Evolutionary conservation across 2,797 vertebrate genomes (phyloP).

Genomic region (Alca torda): DNA sequence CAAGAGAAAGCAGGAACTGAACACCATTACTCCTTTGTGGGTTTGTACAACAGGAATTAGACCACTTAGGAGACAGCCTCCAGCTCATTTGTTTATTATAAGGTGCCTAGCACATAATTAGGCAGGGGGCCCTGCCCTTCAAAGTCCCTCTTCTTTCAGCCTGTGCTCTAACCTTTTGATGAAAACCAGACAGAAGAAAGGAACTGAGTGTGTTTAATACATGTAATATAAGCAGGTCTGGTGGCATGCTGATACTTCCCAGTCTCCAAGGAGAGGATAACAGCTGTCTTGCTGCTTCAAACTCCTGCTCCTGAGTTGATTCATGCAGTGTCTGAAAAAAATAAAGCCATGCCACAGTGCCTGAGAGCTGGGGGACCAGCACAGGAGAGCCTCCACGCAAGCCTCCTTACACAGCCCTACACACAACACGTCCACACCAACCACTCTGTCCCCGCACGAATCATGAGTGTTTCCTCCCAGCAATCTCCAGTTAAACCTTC

Average conservation of each 20-base stretch:
- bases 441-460: background rate
- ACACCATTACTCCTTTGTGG: background rate
- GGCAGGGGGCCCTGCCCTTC: background rate
- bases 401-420: background rate
- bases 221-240: constrained; percentile 26
- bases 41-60: background rate
- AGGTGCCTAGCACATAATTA: background rate
- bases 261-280: background rate
- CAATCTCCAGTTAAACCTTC: background rate
- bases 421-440: background rate
- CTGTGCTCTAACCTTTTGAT: background rate
- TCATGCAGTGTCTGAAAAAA: background rate
- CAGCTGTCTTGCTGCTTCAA: constrained; percentile 45
- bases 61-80: background rate
- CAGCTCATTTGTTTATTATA: background rate
- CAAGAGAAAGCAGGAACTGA: background rate
- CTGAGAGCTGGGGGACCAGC: background rate
- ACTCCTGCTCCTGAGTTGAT: background rate
- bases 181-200: background rate
- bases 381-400: background rate
- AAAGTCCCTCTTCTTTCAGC: background rate
- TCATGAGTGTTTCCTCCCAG: background rate
- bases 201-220: background rate
- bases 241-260: background rate
- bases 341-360: background rate